These are phyloP conservation scores for Pantala flavescens DNA, from an alignment of 1,140 invertebrate genomes.

Conservation along the genomic window DNA sequence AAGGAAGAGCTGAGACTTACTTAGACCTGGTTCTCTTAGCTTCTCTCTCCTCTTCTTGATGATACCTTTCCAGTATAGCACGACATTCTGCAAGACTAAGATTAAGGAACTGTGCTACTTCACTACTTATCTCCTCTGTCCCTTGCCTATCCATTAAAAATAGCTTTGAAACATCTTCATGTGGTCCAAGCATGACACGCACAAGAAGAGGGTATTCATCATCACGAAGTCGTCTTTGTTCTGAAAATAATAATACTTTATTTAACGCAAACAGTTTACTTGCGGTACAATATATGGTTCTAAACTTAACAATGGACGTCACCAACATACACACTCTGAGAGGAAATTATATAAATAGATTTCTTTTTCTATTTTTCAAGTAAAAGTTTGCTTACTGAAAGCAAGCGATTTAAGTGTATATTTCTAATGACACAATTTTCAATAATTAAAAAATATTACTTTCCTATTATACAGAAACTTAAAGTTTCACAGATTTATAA, in stretches of 20 bases:
- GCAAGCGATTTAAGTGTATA: too few species aligned
- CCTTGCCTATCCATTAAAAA: conserved; percentile 67
- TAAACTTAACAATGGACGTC: background rate
- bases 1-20: conserved; percentile 36
- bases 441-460: too few species aligned
- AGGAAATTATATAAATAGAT: too few species aligned
- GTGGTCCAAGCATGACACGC: conserved; percentile 65
- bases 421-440: too few species aligned
- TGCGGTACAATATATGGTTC: background rate
- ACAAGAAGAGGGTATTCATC: conserved; percentile 70
- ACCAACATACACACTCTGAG: too few species aligned
- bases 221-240: conserved; percentile 61
- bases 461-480: too few species aligned
- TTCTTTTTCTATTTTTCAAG: too few species aligned
- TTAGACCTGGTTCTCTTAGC: conserved; percentile 56
- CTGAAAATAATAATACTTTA: conserved; percentile 35
- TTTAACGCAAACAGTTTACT: too few species aligned
- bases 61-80: conserved; percentile 66
- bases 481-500: too few species aligned
- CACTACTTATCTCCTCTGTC: conserved; percentile 61
- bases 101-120: conserved; percentile 77
- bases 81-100: conserved; percentile 65
- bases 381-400: too few species aligned
- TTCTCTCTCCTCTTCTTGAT: conserved; percentile 65
- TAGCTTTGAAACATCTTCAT: conserved; percentile 69